These are phyloP conservation scores for Hydrocynus forskahlii DNA, from an alignment of 2,797 vertebrate genomes.

Conservation along the genomic window DNA sequence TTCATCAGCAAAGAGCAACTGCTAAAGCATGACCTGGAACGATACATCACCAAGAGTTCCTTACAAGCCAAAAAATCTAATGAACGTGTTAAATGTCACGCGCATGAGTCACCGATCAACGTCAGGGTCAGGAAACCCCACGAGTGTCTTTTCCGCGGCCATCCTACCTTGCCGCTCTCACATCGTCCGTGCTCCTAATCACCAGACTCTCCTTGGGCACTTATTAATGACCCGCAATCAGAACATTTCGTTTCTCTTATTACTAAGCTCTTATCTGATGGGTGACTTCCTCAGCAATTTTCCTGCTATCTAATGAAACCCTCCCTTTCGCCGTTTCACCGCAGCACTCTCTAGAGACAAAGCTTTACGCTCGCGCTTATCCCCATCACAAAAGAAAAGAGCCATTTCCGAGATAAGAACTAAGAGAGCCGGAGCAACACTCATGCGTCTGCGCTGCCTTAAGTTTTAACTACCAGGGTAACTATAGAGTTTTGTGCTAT, in stretches of 20 bases:
- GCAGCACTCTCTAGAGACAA: slow-evolving; percentile 40
- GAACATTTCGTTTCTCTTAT: slow-evolving; percentile 63
- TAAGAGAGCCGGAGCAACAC: background rate
- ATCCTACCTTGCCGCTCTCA: slow-evolving; percentile 38
- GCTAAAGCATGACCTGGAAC: slow-evolving; percentile 41
- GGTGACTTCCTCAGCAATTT: slow-evolving; percentile 62
- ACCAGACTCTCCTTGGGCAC: slow-evolving; percentile 57
- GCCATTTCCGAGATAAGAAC: slow-evolving; percentile 55
- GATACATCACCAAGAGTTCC: slow-evolving; percentile 40
- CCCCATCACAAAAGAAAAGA: slow-evolving; percentile 35
- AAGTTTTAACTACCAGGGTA: background rate
- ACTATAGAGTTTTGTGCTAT: background rate
- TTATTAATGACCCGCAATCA: slow-evolving; percentile 65
- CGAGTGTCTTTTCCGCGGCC: slow-evolving; percentile 46
- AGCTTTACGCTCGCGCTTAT: slow-evolving; percentile 34
- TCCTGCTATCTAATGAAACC: slow-evolving; percentile 64
- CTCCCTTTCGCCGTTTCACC: slow-evolving; percentile 33
- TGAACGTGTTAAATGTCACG: slow-evolving; percentile 54
- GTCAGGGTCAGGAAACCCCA: slow-evolving; percentile 59
- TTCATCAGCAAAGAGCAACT: slow-evolving; percentile 26
- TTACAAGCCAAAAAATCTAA: slow-evolving; percentile 45
- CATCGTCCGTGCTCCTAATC: slow-evolving; percentile 48
- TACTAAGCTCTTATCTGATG: slow-evolving; percentile 65
- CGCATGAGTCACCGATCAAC: slow-evolving; percentile 63
- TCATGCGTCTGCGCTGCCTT: background rate